Base-by-base conservation (phyloP, 2,113 vertebrate genomes). In the Myotis davidii region DNA sequence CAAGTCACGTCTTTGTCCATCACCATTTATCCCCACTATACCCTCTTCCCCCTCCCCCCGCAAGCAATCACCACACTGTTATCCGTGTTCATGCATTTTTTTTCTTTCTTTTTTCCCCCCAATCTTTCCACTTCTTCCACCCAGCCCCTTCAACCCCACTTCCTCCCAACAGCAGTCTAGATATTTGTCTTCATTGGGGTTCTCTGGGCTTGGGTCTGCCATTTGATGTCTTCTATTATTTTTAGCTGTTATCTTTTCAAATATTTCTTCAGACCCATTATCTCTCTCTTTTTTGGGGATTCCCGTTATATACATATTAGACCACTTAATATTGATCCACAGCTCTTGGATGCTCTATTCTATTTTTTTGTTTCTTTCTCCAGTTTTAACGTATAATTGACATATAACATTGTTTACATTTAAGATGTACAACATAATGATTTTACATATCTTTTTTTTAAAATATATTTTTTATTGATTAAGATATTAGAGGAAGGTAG, bases 101-200 rank as follows among this genome's bases (percentile, higher is more conserved):
- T 59, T 8, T 23, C 8, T 59, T 21, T 59, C 21, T 59, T 59
- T 59, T 56, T 54, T 54, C 3, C 3, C 3, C 56, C 23, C 56
- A 59, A 25, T 59, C 56, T 9, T 59, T 59, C 21, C 20, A 23
- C 21, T 23, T 23, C 56, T 59, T 23, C 56, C 56, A 25, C 5
- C 21, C 21, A 59, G 21, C 56, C 21, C 18, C 56, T 21, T 59
- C 9, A 59, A 25, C 8, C 56, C 56, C 21, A 59, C 56, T 8
- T 59, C 20, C 21, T 6, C 56, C 21, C 56, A 25, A 59, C 56
- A 59, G 56, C 56, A 25, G 56, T 59, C 56, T 86, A 85, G 81
- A 54, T 64, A 73, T 85, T 78, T 89, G 48, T 89, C 73, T 90
- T 90, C 73, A 81, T 32, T 93, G 67, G 25, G 12, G 16, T 74